Base-by-base conservation (phyloP, 92 coral and sea anemone genomes). In the Diadumene lineata region DNA sequence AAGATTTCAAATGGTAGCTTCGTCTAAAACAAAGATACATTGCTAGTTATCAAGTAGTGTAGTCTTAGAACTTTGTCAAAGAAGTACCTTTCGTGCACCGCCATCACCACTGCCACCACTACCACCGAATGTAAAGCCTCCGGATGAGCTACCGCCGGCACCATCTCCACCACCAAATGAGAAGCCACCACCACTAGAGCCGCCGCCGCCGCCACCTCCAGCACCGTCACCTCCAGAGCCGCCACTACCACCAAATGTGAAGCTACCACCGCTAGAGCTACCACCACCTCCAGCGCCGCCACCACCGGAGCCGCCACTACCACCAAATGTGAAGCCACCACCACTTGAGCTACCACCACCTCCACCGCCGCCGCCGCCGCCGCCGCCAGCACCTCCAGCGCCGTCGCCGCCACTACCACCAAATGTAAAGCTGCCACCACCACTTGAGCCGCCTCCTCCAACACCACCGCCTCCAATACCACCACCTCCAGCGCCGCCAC, bases 1-100 rank as follows among this genome's bases (percentile, higher is more conserved):
- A n/a, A n/a, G n/a, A n/a, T n/a, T n/a, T n/a, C n/a, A n/a, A n/a
- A n/a, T n/a, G n/a, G n/a, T n/a, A n/a, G n/a, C n/a, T n/a, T n/a
- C n/a, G n/a, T n/a, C n/a, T n/a, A n/a, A n/a, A n/a, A n/a, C n/a
- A n/a, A n/a, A n/a, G n/a, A n/a, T n/a, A n/a, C n/a, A n/a, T n/a
- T n/a, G n/a, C n/a, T n/a, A n/a, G n/a, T n/a, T n/a, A n/a, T n/a
- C n/a, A n/a, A n/a, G n/a, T n/a, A n/a, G n/a, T n/a, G n/a, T n/a
- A n/a, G n/a, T n/a, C n/a, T n/a, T n/a, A n/a, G n/a, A n/a, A n/a
- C n/a, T 38, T 38, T 38, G 48, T 38, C 48, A 38, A 38, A 38
- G 6, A 38, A 68, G 34, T n/a, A 77, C 82, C 82, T 77, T 68
- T 67, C 82, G 74, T 66, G 66, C 64, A 19, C 76, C 76, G 11